These are phyloP conservation scores for Podarcis lilfordi DNA, from an alignment of 2,797 vertebrate genomes.

Conservation along the genomic window DNA sequence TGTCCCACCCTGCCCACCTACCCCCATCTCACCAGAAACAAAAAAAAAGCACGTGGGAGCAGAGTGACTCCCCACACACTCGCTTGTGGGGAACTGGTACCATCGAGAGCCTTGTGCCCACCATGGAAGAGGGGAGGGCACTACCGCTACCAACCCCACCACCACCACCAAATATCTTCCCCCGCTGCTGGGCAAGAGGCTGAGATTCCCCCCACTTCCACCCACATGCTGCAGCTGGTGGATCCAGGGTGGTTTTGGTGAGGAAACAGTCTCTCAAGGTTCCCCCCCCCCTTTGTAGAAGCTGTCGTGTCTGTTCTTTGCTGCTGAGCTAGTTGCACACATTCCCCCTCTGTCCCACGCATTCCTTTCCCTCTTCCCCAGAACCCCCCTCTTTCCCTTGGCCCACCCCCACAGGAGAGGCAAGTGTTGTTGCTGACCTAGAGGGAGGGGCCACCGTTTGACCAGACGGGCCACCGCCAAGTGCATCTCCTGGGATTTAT, in stretches of 20 bases:
- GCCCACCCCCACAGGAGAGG: not conserved
- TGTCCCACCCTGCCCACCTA: not conserved
- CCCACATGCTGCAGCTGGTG: not conserved
- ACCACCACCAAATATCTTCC: slow-evolving; percentile 40
- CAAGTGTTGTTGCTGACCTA: not conserved
- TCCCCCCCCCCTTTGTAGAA: not conserved
- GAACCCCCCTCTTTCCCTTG: not conserved
- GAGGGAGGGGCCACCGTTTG: no score
- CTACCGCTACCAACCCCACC: slow-evolving; percentile 16
- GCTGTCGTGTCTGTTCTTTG: not conserved
- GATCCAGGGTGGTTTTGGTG: not conserved
- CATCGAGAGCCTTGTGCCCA: not conserved
- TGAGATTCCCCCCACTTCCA: not conserved
- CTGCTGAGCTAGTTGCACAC: slow-evolving; percentile 2
- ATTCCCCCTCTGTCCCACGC: not conserved
- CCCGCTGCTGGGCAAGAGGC: not conserved
- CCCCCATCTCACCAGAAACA: not conserved
- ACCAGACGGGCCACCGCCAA: not conserved
- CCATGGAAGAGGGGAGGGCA: not conserved
- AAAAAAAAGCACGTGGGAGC: slow-evolving; percentile 12
- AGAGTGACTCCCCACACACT: not conserved
- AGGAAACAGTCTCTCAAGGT: not conserved
- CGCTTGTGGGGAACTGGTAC: not conserved
- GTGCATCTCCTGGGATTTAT: not conserved
- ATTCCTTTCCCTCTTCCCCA: not conserved